A percentile compares a stretch with the other conserved stretches of the same genome.
phyloP scores from a whole-genome alignment of 2,797 vertebrate genomes.

The Eulemur coronatus region DNA sequence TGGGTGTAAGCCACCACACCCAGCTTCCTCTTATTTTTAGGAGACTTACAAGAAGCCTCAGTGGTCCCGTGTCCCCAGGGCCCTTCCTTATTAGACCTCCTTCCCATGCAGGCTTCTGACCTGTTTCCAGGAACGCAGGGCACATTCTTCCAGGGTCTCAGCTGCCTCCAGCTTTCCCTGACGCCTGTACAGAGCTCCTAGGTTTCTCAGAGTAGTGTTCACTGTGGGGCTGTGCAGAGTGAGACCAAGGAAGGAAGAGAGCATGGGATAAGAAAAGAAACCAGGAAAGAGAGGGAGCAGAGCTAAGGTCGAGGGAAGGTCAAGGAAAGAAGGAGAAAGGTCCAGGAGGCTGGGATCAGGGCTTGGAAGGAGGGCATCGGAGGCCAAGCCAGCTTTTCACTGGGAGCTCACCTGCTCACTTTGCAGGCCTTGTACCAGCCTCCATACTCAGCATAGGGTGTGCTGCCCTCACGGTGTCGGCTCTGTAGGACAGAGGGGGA shows the following conservation, averaged over 20 bases:
- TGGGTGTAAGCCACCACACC: neutral
- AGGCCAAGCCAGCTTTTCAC: neutral
- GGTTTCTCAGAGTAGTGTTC: constrained; percentile 96
- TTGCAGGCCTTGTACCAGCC: constrained; percentile 96
- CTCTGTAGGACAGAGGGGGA: constrained; percentile 80
- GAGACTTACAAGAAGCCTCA: neutral
- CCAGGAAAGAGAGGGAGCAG: neutral
- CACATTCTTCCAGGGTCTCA: constrained; percentile 92
- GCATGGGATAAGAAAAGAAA: neutral
- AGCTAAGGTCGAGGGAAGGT: neutral
- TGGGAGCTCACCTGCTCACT: constrained; percentile 89
- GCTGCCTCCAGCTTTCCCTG: constrained; percentile 94
- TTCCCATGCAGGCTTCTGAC: constrained; percentile 69
- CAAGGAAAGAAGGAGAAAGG: neutral
- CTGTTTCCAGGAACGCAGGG: constrained; percentile 92
- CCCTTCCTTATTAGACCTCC: neutral
- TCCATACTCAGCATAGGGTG: constrained; percentile 90
- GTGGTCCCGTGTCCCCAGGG: neutral
- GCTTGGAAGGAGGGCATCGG: neutral
- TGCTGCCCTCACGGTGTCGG: constrained; percentile 85
- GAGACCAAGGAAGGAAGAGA: neutral
- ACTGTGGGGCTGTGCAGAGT: constrained; percentile 91
- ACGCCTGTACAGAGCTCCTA: constrained; percentile 95
- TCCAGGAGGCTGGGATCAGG: neutral
- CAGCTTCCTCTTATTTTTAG: neutral